Evolutionary conservation across 2,113 vertebrate genomes (phyloP), one percentile per base, ranked within the genome.

Genomic region (Podiceps cristatus): DNA sequence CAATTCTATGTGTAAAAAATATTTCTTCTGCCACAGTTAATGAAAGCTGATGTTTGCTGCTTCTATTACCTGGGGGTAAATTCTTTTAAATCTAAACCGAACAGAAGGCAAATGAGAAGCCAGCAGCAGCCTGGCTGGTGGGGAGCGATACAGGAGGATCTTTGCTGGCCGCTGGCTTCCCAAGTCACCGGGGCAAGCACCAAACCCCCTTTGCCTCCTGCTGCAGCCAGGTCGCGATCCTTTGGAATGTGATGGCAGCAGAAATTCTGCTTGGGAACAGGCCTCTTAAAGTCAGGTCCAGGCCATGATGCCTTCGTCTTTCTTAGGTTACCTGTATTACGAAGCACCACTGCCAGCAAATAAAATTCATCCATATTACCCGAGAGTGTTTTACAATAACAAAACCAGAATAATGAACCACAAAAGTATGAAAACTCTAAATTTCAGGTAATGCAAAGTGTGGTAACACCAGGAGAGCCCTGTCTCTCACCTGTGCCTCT

Each of bases 221-320:
- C 69, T 78, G 52, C 81, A 90, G 42, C 29, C 9, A 4, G 20
- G 4, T 14, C 53, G 31, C 19, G 35, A 12, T 27, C 56, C 71
- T 88, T 44, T 11, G 53, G 31, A 22, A 75, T 11, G 44, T 6
- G 66, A 24, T 15, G 62, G 71, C 69, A 42, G 7, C 58, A 62
- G 45, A 31, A 89, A 87, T 71, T 55, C 40, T 27, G 18, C 37
- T 53, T 55, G 50, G 82, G 13, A 85, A 15, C 6, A 42, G 59
- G 8, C 7, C 35, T 47, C 29, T 16, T 2, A 7, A 83, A 44
- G 11, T 5, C 63, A 74, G 16, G 40, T 8, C 63, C 49, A 45
- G 23, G 37, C 33, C 27, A 3, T 0, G 0, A 6, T 0, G 2
- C 7, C 45, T 42, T 49, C 0, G 0, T 50, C 86, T 80, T 27